Conservation (phyloP, 2,888 invertebrate species). For the Ferdinandea cuprea region DNA sequence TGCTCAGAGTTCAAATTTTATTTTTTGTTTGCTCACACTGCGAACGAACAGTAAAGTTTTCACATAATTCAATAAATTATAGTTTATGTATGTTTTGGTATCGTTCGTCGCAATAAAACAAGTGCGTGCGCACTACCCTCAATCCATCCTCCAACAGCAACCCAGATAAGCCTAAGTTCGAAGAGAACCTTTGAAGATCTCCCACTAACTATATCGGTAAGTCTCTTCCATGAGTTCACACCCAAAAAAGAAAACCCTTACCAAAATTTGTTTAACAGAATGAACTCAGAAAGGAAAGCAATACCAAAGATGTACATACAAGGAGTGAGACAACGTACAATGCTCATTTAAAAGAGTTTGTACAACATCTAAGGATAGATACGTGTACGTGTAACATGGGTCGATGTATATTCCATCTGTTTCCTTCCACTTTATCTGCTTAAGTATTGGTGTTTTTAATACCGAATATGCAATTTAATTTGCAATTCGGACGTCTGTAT, state of each 20-base stretch:
- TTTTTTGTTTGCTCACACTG: no score
- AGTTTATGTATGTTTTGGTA: slow-evolving; percentile 2
- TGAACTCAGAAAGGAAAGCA: slow-evolving; percentile 31
- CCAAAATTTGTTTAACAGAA: slow-evolving; percentile 43
- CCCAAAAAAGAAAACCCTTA: neutral
- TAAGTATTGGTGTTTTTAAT: slow-evolving; percentile 69
- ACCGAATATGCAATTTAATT: slow-evolving; percentile 77
- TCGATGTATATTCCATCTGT: slow-evolving; percentile 64
- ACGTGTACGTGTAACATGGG: slow-evolving; percentile 5
- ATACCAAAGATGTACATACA: slow-evolving; percentile 7
- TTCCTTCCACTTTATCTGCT: slow-evolving; percentile 24
- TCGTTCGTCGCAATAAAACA: neutral
- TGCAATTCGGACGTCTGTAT: slow-evolving; percentile 78
- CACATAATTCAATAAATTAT: neutral
- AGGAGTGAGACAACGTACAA: slow-evolving; percentile 2
- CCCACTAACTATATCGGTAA: neutral
- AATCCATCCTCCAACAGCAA: neutral
- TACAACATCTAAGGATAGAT: slow-evolving; percentile 37
- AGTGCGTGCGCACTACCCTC: slow-evolving; percentile 25
- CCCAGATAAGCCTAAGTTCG: slow-evolving; percentile 2
- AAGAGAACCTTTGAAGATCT: slow-evolving; percentile 39
- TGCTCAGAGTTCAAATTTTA: no score
- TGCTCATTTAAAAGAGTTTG: slow-evolving; percentile 52
- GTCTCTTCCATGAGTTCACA: slow-evolving; percentile 1
- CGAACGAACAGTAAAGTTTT: no score